Evolutionary conservation across 2,888 invertebrate genomes (phyloP).

Genomic region (Trissolcus brochymenae): DNA sequence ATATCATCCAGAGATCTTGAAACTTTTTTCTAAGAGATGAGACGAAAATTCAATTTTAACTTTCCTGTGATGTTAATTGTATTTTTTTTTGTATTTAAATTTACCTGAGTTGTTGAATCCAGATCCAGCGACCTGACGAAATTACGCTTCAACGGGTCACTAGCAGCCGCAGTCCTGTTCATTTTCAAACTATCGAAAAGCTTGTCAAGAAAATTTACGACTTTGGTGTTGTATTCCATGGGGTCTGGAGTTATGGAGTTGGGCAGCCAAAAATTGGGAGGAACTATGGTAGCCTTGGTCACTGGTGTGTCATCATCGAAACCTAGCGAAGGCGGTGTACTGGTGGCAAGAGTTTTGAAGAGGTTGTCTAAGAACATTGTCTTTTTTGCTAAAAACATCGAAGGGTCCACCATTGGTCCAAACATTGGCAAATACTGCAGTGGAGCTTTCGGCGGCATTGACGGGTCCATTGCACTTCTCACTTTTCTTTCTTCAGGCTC

Average conservation of each 20-base stretch:
- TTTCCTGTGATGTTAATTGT: neutral
- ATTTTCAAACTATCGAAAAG: slow-evolving; percentile 67
- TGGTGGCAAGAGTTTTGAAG: slow-evolving; percentile 68
- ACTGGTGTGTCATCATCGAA: slow-evolving; percentile 59
- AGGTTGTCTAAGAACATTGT: slow-evolving; percentile 67
- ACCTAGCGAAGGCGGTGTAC: slow-evolving; percentile 57
- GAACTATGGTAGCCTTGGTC: slow-evolving; percentile 71
- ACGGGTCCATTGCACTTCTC: slow-evolving; percentile 11
- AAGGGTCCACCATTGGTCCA: slow-evolving; percentile 65
- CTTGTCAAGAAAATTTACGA: slow-evolving; percentile 68
- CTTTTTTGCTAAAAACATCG: slow-evolving; percentile 67
- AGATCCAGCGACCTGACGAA: slow-evolving; percentile 41
- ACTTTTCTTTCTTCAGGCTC: slow-evolving; percentile 60
- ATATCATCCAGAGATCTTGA: slow-evolving; percentile 66
- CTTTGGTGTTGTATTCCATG: slow-evolving; percentile 69
- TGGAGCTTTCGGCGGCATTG: slow-evolving; percentile 16
- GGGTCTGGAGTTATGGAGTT: slow-evolving; percentile 66
- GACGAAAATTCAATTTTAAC: too few relatives aligned
- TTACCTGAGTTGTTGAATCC: slow-evolving; percentile 30
- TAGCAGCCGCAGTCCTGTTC: slow-evolving; percentile 60
- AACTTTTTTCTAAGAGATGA: slow-evolving; percentile 54
- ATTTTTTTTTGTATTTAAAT: neutral
- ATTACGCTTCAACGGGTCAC: slow-evolving; percentile 27
- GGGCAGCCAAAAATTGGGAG: slow-evolving; percentile 70
- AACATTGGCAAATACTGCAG: slow-evolving; percentile 51